phyloP scores from a whole-genome alignment of 2,888 invertebrate species.

The Dicyrtomina minuta region DNA sequence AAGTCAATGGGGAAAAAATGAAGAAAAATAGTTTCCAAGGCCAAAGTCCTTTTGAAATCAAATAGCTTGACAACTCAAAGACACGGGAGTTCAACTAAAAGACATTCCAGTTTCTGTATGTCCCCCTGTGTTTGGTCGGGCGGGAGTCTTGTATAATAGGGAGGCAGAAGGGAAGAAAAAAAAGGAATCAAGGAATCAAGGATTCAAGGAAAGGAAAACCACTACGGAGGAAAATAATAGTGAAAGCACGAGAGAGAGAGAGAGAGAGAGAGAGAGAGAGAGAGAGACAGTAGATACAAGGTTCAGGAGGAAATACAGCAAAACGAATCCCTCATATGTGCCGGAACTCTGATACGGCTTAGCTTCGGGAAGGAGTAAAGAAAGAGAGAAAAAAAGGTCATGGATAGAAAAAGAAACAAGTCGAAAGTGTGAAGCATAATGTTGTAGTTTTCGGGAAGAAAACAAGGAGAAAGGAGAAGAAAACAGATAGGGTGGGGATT shows the following conservation, averaged over 20 bases:
- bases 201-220: background rate
- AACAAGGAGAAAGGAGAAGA: slow-evolving; percentile 3
- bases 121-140: too few species aligned
- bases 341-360: background rate
- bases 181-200: slow-evolving; percentile 8
- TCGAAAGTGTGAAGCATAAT: slow-evolving; percentile 24
- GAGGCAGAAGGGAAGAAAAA: slow-evolving; percentile 9
- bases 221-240: background rate
- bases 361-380: background rate
- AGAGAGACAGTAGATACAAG: background rate
- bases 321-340: background rate
- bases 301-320: too few species aligned
- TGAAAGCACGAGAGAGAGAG: slow-evolving; percentile 6
- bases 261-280: background rate
- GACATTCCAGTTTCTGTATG: slow-evolving; percentile 17
- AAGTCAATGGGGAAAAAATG: slow-evolving; percentile 14
- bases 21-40: slow-evolving; percentile 28
- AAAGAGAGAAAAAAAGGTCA: slow-evolving; percentile 26
- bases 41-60: slow-evolving; percentile 21
- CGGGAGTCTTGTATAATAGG: background rate
- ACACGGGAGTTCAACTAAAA: slow-evolving; percentile 9
- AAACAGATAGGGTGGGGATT: slow-evolving; percentile 16
- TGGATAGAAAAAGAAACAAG: slow-evolving; percentile 23
- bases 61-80: slow-evolving; percentile 28
- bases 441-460: slow-evolving; percentile 13